Evolutionary conservation across 1,140 invertebrate genomes (phyloP).

Genomic region (Lasioglossum albipes): DNA sequence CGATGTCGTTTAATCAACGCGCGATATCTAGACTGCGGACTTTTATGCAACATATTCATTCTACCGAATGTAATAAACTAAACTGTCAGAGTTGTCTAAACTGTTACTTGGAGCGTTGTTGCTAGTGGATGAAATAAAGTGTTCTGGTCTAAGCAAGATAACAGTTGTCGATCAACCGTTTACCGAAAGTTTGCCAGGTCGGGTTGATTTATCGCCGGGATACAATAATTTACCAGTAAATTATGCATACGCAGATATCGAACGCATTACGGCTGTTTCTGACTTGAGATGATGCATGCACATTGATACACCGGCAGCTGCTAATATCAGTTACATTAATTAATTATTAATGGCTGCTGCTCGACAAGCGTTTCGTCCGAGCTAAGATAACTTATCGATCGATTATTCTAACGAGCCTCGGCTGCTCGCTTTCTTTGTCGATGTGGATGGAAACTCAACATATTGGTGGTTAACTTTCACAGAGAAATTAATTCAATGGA

Average conservation of each 20-base stretch:
- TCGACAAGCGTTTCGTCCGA: not conserved
- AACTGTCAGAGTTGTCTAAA: too few relatives aligned
- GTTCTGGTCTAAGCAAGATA: too few relatives aligned
- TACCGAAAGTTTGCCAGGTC: not conserved
- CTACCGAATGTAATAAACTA: too few relatives aligned
- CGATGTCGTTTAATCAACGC: not conserved
- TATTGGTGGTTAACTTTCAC: not conserved
- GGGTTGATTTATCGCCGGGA: not conserved
- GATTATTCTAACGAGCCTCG: not conserved
- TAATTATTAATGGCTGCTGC: slow-evolving; percentile 33
- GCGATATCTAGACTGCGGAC: too few relatives aligned
- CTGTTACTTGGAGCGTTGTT: too few relatives aligned
- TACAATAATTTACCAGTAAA: not conserved
- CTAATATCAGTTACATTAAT: slow-evolving; percentile 41
- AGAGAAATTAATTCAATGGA: not conserved
- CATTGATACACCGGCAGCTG: slow-evolving; percentile 21
- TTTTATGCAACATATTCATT: too few relatives aligned
- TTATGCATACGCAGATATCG: slow-evolving; percentile 10
- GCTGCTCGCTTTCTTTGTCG: not conserved
- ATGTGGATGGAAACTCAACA: not conserved
- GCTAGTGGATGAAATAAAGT: not conserved
- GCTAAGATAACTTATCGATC: not conserved
- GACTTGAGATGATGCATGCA: slow-evolving; percentile 44
- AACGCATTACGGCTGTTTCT: slow-evolving; percentile 12
- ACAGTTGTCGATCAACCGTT: not conserved